These are phyloP conservation scores for Mus pahari DNA, from an alignment of 2,113 vertebrate genomes.

Conservation along the genomic window DNA sequence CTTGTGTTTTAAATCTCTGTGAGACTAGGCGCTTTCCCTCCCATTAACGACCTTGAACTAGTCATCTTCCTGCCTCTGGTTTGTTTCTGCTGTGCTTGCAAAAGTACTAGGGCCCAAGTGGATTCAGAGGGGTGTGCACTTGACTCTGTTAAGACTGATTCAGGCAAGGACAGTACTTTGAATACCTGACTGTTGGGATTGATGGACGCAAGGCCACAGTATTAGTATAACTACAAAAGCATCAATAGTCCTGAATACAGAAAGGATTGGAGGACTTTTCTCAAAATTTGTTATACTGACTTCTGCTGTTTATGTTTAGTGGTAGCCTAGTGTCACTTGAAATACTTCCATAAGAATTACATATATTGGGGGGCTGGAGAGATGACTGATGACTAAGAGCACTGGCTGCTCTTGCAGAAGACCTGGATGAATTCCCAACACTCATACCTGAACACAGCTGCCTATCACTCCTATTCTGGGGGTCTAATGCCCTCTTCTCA, in stretches of 20 bases:
- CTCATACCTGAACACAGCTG: not conserved
- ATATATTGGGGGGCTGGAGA: not conserved
- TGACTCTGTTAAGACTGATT: constrained; percentile 33
- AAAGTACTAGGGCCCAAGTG: not conserved
- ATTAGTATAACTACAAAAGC: constrained; percentile 25
- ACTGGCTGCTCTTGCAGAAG: not conserved
- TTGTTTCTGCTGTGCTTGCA: not conserved
- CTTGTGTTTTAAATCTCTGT: no score
- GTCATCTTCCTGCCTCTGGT: not conserved
- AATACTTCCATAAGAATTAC: constrained; percentile 61
- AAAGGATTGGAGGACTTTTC: constrained; percentile 44
- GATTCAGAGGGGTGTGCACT: not conserved
- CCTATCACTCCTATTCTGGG: not conserved
- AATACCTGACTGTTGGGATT: not conserved
- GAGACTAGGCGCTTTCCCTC: no score
- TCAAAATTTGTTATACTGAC: constrained; percentile 33
- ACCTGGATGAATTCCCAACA: not conserved
- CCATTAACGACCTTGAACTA: not conserved
- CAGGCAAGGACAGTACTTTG: not conserved
- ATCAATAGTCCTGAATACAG: not conserved
- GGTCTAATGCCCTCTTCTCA: not conserved
- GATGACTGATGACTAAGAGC: not conserved
- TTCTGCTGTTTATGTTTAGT: constrained; percentile 44
- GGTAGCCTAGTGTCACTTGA: constrained; percentile 50
- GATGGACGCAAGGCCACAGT: constrained; percentile 1